These are phyloP conservation scores for Eublepharis macularius DNA, from an alignment of 2,113 vertebrate genomes.

Conservation along the genomic window DNA sequence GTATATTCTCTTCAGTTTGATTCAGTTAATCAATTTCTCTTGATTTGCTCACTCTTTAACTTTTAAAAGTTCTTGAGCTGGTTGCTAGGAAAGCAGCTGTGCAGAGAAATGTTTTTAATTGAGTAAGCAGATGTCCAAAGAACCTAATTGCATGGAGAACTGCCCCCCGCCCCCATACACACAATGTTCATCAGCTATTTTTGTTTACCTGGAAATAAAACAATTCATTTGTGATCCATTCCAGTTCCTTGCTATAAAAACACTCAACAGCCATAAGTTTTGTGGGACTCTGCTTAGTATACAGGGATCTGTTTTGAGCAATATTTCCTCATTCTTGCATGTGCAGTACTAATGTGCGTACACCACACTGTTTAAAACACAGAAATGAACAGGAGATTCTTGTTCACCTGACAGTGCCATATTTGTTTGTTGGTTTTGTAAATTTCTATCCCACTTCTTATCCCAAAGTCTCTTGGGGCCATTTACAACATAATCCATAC, in stretches of 20 bases:
- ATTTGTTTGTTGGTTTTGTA: too few species aligned
- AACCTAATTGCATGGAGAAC: not conserved
- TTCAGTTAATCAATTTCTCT: not conserved
- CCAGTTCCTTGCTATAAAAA: not conserved
- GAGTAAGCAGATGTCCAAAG: constrained; percentile 9
- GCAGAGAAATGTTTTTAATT: not conserved
- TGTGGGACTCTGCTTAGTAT: not conserved
- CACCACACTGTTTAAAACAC: not conserved
- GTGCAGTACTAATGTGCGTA: not conserved
- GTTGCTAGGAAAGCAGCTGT: not conserved
- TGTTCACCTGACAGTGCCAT: not conserved
- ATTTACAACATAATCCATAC: too few species aligned
- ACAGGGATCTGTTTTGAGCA: too few species aligned
- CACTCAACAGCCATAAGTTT: not conserved
- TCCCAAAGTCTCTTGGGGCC: too few species aligned
- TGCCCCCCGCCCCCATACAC: too few species aligned
- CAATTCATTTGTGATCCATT: not conserved
- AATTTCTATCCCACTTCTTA: too few species aligned
- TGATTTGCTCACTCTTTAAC: not conserved
- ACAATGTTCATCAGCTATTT: not conserved
- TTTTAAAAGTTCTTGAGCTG: not conserved
- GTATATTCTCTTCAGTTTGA: not conserved
- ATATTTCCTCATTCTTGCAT: too few species aligned
- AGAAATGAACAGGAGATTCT: not conserved
- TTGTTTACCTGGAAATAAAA: not conserved